Evolutionary conservation across 2,113 vertebrate genomes (phyloP).

Genomic region (Accipiter cooperii): DNA sequence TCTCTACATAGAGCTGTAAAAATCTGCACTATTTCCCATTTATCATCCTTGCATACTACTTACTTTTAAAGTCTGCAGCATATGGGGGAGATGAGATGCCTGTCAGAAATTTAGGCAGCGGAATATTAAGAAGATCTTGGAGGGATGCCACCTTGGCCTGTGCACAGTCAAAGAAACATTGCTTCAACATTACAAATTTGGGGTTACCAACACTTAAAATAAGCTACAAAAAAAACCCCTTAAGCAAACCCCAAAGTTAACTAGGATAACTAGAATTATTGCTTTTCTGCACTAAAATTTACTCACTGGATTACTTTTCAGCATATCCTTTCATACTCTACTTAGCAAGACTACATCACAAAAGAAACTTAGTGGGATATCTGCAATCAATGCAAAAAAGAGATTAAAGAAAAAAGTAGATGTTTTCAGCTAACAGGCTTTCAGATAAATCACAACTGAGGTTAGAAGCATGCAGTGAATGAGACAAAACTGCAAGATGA

Average conservation of each 20-base stretch:
- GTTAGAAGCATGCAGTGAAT: neutral
- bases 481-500: neutral
- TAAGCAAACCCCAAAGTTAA: neutral
- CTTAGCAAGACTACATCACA: neutral
- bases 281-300: neutral
- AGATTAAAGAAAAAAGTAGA: neutral
- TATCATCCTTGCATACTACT: neutral
- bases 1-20: neutral
- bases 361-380: neutral
- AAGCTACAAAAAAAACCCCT: neutral
- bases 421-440: neutral
- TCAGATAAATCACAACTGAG: neutral
- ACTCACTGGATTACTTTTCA: neutral
- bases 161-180: neutral
- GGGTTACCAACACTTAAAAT: neutral
- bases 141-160: slow-evolving; percentile 66
- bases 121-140: slow-evolving; percentile 75
- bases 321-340: neutral
- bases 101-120: slow-evolving; percentile 73
- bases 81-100: slow-evolving; percentile 63
- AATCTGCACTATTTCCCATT: neutral
- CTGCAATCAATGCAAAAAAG: neutral
- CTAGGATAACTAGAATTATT: neutral
- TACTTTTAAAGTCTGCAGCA: slow-evolving; percentile 74
- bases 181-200: neutral